These are phyloP conservation scores for Girardia tigrina DNA, from an alignment of 2,888 invertebrate species.

Conservation along the genomic window DNA sequence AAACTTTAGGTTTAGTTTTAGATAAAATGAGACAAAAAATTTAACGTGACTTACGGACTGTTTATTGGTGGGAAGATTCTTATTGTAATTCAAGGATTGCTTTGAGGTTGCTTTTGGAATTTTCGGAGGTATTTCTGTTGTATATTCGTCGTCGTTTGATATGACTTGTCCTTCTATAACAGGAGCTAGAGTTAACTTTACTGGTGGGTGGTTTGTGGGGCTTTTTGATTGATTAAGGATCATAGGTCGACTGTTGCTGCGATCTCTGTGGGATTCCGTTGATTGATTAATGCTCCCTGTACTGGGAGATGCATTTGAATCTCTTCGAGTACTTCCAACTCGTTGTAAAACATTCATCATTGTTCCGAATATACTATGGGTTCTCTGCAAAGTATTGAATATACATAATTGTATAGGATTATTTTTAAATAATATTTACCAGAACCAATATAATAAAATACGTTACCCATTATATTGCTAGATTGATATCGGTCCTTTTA, in stretches of 20 bases:
- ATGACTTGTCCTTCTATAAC: not conserved
- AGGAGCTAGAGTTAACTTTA: not conserved
- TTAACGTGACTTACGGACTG: too few species aligned
- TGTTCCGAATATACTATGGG: constrained; percentile 28
- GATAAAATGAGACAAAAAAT: too few species aligned
- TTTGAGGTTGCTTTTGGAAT: not conserved
- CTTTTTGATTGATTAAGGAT: not conserved
- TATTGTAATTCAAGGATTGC: not conserved
- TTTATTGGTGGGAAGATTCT: constrained; percentile 8
- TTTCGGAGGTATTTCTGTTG: constrained; percentile 18
- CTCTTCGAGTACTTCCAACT: constrained; percentile 30
- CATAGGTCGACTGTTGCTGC: constrained; percentile 12
- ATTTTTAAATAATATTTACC: not conserved
- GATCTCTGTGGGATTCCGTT: not conserved
- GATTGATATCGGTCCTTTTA: too few species aligned
- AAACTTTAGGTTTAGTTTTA: too few species aligned
- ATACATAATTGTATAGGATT: not conserved
- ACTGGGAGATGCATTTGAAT: constrained; percentile 25
- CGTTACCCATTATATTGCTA: not conserved
- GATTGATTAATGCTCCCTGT: not conserved
- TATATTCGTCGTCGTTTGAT: constrained; percentile 8
- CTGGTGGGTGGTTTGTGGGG: constrained; percentile 4
- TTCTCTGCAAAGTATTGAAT: constrained; percentile 14
- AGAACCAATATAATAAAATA: not conserved
- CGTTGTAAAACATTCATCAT: constrained; percentile 32